These are phyloP conservation scores for Entomobrya proxima DNA, from an alignment of 2,888 invertebrate genomes.

Conservation along the genomic window DNA sequence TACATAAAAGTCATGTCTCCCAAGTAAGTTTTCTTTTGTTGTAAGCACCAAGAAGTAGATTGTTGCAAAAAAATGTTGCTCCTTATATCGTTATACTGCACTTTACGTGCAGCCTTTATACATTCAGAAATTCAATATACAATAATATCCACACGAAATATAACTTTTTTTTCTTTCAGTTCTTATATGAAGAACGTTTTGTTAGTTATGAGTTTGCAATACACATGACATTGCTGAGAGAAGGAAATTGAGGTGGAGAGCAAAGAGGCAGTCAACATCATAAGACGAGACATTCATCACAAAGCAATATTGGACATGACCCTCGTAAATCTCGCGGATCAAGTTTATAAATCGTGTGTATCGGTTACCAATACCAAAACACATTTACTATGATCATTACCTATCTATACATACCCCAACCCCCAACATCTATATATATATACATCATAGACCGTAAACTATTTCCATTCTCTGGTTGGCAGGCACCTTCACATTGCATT, in stretches of 20 bases:
- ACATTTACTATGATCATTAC: background rate
- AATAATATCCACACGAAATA: no score
- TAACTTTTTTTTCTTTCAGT: no score
- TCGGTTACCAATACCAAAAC: constrained; percentile 46
- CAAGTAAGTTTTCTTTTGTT: no score
- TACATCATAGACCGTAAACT: no score
- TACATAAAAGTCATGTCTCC: no score
- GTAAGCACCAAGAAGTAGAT: no score
- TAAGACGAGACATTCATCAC: constrained; percentile 68
- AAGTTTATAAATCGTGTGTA: constrained; percentile 66
- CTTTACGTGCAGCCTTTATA: no score
- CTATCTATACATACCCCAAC: background rate
- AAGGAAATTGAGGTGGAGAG: constrained; percentile 62
- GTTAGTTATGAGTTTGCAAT: constrained; percentile 31
- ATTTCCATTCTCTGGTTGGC: background rate
- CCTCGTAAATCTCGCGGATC: constrained; percentile 71
- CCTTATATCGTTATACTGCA: no score
- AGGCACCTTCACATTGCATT: background rate
- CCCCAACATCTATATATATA: background rate
- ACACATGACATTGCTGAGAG: constrained; percentile 12
- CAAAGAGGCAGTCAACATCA: constrained; percentile 55
- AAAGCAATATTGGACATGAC: constrained; percentile 71
- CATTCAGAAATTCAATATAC: no score
- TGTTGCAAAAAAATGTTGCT: no score
- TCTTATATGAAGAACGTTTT: constrained; percentile 2